Conservation (phyloP, 2,113 vertebrate species). For the Patagioenas fasciata region DNA sequence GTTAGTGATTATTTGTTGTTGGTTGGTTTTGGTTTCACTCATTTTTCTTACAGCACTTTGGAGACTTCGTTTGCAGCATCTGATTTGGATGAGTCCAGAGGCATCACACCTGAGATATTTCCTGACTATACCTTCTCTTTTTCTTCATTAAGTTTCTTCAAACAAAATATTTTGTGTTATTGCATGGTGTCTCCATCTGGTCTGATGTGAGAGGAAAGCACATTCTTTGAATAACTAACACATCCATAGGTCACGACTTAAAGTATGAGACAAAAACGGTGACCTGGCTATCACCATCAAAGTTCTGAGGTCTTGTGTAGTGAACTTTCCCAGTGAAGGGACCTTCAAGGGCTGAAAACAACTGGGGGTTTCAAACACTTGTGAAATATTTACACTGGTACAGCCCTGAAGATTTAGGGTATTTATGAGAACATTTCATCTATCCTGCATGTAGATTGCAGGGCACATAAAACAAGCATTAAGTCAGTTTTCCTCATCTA, state of each 20-base stretch:
- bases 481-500: neutral
- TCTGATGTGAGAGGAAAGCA: neutral
- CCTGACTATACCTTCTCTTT: neutral
- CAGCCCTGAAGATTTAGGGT: neutral
- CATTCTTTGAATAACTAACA: neutral
- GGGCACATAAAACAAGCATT: rapidly evolving
- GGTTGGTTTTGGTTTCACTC: neutral
- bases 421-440: neutral
- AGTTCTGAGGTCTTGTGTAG: neutral
- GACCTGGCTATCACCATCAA: rapidly evolving
- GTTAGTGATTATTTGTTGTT: no score
- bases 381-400: neutral
- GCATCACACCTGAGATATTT: neutral
- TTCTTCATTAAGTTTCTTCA: neutral
- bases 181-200: neutral
- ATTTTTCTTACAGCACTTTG: neutral
- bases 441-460: neutral
- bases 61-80: neutral
- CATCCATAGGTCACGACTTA: neutral
- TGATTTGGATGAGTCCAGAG: neutral
- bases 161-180: neutral
- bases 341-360: neutral
- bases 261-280: neutral
- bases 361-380: neutral
- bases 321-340: neutral